Evolutionary conservation across 2,797 vertebrate species (phyloP), one percentile per base, ranked within the genome.

Genomic region (Cryptoprocta ferox): DNA sequence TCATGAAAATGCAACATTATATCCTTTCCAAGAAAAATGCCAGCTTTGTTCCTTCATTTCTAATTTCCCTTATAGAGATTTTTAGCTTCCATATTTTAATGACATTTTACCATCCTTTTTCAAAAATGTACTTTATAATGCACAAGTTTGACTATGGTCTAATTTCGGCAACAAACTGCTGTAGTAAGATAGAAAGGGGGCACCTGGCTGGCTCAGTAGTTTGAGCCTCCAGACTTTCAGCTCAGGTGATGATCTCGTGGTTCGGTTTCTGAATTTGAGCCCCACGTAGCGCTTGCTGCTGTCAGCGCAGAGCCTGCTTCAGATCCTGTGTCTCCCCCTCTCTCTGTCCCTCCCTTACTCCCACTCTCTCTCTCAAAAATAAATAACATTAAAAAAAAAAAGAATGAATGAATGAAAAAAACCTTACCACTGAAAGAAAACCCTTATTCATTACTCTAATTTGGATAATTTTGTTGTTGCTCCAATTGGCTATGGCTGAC

Each of bases 11-110:
- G 16, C n/a, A 71, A 12, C 76, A 21, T 50, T 30, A 7, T n/a
- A n/a, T 19, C 78, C 14, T 80, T 83, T 71, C 50, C 28, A 76
- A 75, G n/a, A 26, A 65, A 81, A 84, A 78, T 30, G 1, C 0
- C 26, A 68, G 71, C 32, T 91, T 82, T 85, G 48, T 84, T 66
- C 9, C 18, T 80, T 82, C 18, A 65, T 39, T 92, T 91, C 28
- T 81, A 39, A 73, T 39, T 84, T 90, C 26, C 81, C 35, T 63
- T 65, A 4, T 35, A 73, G 26, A 75, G 32, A 61, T 45, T 95
- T 92, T 83, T 42, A 73, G 9, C 24, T 39, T 88, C 32, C 26
- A 1, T 76, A 50, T 95, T 90, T 95, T 63, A 92, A 93, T 82
- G 53, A 53, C 30, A 75, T 82, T 70, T 90, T 94, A 59, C 35